Evolutionary conservation across 2,797 vertebrate genomes (phyloP).

Genomic region (Trachurus trachurus): DNA sequence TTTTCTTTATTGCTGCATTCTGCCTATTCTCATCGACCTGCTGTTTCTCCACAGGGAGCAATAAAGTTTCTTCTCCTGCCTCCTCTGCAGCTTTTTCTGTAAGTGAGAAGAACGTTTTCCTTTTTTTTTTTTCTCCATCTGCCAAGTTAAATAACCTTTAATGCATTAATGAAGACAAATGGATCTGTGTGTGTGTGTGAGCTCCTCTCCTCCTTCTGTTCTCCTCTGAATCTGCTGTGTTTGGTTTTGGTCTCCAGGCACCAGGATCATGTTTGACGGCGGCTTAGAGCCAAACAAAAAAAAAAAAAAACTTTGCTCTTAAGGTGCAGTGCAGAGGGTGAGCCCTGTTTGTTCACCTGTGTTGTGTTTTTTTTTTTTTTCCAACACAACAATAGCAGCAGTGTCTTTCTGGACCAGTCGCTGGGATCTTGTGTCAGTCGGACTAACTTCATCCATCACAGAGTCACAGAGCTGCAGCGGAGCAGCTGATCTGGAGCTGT

Average conservation of each 20-base stretch:
- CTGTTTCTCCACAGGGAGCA: slow-evolving; percentile 4
- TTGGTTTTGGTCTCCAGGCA: slow-evolving; percentile 61
- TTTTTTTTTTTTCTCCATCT: background rate
- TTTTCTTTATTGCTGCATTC: background rate
- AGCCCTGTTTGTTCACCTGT: slow-evolving; percentile 67
- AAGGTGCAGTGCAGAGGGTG: slow-evolving; percentile 43
- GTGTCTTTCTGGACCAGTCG: slow-evolving; percentile 30
- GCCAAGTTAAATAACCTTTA: slow-evolving; percentile 37
- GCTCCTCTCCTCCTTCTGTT: slow-evolving; percentile 11
- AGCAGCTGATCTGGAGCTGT: slow-evolving; percentile 13
- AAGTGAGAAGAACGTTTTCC: slow-evolving; percentile 9
- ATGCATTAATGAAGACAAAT: slow-evolving; percentile 61
- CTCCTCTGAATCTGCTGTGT: slow-evolving; percentile 26
- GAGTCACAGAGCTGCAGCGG: slow-evolving; percentile 12
- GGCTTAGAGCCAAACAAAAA: slow-evolving; percentile 52
- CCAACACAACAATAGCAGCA: slow-evolving; percentile 31
- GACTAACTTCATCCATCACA: slow-evolving; percentile 30
- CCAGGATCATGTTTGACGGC: slow-evolving; percentile 40
- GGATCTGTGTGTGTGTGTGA: background rate
- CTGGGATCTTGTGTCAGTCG: slow-evolving; percentile 25
- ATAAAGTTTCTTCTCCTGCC: slow-evolving; percentile 18
- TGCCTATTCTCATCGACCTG: background rate
- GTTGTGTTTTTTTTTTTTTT: slow-evolving; percentile 27
- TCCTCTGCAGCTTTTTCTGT: slow-evolving; percentile 6
- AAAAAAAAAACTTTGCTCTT: slow-evolving; percentile 29